Evolutionary conservation across 2,113 vertebrate genomes (phyloP).

Genomic region (Craseonycteris thonglongyai): DNA sequence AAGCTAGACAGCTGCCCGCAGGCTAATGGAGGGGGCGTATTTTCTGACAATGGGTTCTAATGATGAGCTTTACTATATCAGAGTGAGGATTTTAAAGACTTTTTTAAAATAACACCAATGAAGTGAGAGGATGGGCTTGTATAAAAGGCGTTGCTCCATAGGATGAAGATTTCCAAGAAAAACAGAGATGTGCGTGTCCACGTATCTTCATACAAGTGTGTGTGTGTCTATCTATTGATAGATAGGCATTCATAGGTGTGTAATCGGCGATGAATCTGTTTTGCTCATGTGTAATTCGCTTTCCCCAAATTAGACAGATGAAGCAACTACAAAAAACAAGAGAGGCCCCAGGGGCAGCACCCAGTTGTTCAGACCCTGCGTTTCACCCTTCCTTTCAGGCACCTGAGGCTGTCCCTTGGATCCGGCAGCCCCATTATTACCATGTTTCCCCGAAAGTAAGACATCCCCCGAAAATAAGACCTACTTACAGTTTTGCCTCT

Average conservation of each 20-base stretch:
- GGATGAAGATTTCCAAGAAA: slow-evolving; percentile 13
- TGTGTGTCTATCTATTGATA: neutral
- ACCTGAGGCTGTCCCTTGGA: neutral
- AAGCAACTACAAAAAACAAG: neutral
- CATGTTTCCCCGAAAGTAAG: no score
- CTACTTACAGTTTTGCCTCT: no score
- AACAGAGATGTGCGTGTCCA: neutral
- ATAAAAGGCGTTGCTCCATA: neutral
- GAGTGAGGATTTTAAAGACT: neutral
- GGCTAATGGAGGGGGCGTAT: no score
- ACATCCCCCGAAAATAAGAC: no score
- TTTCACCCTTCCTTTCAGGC: neutral
- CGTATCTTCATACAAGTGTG: neutral
- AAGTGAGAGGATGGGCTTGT: neutral
- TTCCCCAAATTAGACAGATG: neutral
- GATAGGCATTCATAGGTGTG: neutral
- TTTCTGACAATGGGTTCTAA: neutral
- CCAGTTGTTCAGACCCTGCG: neutral
- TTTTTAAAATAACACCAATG: neutral
- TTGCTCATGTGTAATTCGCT: neutral
- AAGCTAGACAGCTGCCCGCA: no score
- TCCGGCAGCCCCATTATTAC: neutral
- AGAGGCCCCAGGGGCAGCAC: neutral
- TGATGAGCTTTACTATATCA: neutral
- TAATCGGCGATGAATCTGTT: neutral